Evolutionary conservation across 2,113 vertebrate species (phyloP), one percentile per base, ranked within the genome.

Genomic region (Alectura lathami): DNA sequence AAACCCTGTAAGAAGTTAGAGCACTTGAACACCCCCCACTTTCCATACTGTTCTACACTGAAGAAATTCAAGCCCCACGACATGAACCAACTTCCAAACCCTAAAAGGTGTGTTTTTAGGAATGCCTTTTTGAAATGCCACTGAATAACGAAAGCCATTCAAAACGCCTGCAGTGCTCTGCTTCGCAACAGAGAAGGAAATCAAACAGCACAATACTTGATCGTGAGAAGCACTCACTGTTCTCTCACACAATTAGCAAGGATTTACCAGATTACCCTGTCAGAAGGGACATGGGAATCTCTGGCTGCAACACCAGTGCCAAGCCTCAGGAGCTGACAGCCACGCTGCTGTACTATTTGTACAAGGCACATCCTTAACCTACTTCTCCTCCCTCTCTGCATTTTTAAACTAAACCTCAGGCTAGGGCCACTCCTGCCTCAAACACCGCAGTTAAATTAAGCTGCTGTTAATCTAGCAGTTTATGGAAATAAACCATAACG

Each of bases 261-360:
- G 11, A 36, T 18, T 32, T 56, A 5, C 3, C 1, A 3, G 30
- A 14, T 54, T 43, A 23, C 16, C 4, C 47, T 27, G 36, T 13
- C 36, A 17, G 1, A 0, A 26, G 27, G 21, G 42, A 64, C 17
- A 40, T 1, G 0, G 16, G 34, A n/a, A 63, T 15, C 42, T 45
- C 64, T 2, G 1, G 17, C 42, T 81, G 8, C 26, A 47, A 8
- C 24, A 5, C 16, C 14, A 51, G 11, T 34, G 38, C 9, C 6
- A 23, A 24, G 11, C 4, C 45, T 47, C 57, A 15, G 48, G 42
- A 50, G 51, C 7, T 27, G 6, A 32, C 12, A 13, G n/a, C 22
- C 51, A 57, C 42, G 7, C 27, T n/a, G 30, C 38, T 47, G 10
- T 2, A 8, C 4, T 45, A 13, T 29, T 73, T 2, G 42, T 4